Percentiles rank a stretch among this genome's conserved stretches.
Conservation (phyloP, 1,140 invertebrate species). For the Fopius arisanus region DNA sequence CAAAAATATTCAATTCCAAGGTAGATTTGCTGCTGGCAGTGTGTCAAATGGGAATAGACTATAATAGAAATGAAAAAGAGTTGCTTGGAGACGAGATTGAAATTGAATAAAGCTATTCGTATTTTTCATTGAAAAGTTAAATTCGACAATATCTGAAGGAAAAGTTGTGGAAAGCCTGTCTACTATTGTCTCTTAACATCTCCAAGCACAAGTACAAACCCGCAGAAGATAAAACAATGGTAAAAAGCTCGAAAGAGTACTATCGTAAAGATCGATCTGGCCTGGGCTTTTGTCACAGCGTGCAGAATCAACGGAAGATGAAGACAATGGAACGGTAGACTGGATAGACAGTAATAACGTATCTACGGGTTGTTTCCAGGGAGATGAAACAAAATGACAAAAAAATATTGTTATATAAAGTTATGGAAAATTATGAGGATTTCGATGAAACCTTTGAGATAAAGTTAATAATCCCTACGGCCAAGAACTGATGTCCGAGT, state of each 20-base stretch:
- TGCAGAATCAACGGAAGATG: neutral
- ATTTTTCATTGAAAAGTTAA: too few species aligned
- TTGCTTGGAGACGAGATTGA: neutral
- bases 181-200: neutral
- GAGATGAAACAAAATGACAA: neutral
- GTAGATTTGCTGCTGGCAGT: neutral
- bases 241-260: neutral
- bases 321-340: conserved; percentile 18
- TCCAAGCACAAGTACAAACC: neutral
- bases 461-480: too few species aligned
- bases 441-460: neutral
- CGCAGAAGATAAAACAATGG: neutral
- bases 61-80: neutral
- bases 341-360: conserved; percentile 12
- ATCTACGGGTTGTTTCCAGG: neutral
- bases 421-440: neutral
- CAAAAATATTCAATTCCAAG: neutral
- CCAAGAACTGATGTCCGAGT: too few species aligned
- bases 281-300: neutral
- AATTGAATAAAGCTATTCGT: neutral
- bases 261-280: conserved; percentile 17
- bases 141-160: neutral
- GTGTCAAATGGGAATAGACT: neutral
- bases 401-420: too few species aligned
- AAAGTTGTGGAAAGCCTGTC: neutral